Conservation (phyloP, 2,888 invertebrate species). For the Saturnia pavonia region DNA sequence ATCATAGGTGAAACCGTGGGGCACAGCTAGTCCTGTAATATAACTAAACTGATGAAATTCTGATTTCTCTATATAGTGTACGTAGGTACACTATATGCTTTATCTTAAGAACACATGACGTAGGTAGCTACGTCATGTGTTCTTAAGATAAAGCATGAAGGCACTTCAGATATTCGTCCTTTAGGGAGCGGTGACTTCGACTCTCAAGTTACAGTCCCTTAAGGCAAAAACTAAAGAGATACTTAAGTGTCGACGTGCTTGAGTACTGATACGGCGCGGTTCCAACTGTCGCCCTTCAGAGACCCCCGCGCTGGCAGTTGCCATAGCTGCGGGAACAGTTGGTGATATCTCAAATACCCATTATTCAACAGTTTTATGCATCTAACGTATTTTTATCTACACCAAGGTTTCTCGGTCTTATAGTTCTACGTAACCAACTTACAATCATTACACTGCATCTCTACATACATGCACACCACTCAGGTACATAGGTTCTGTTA, state of each 20-base stretch:
- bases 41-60: too few species aligned
- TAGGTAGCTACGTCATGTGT: neutral
- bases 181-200: neutral
- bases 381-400: too few species aligned
- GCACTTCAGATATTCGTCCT: neutral
- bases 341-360: neutral
- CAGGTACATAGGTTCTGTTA: too few species aligned
- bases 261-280: conserved; percentile 13
- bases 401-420: too few species aligned
- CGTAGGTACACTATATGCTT: too few species aligned
- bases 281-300: neutral
- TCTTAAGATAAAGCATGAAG: neutral
- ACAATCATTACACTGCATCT: too few species aligned
- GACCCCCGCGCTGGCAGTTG: neutral
- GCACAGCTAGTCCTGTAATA: too few species aligned
- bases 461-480: too few species aligned
- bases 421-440: too few species aligned
- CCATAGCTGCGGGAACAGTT: neutral
- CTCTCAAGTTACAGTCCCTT: conserved; percentile 13
- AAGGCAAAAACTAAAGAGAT: conserved; percentile 6
- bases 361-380: neutral
- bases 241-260: conserved; percentile 18
- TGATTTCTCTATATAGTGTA: too few species aligned
- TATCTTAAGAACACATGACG: neutral
- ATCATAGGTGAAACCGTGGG: too few species aligned